phyloP scores from a whole-genome alignment of 1,140 invertebrate genomes.

The Magallana ariakensis region DNA sequence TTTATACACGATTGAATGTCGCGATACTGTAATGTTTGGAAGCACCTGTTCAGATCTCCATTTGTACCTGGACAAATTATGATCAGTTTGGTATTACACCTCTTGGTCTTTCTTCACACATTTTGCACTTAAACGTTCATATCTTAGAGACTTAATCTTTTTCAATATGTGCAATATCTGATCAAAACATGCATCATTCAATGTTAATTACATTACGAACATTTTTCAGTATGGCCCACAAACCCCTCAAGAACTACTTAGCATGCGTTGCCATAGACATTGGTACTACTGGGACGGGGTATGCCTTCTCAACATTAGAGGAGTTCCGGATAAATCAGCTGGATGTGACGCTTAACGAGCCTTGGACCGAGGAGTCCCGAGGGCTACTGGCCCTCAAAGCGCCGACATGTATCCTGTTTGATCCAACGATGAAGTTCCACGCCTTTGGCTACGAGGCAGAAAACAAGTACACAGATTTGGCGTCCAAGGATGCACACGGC shows the following conservation, averaged over 20 bases:
- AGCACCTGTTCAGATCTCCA: too few species aligned
- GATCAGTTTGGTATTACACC: too few species aligned
- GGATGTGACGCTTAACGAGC: conserved; percentile 82
- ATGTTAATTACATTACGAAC: background rate
- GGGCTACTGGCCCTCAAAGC: conserved; percentile 82
- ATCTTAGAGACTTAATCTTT: too few species aligned
- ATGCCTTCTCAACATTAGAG: conserved; percentile 82
- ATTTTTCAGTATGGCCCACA: background rate
- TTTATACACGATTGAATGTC: too few species aligned
- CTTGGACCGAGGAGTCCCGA: conserved; percentile 81
- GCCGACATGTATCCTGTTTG: conserved; percentile 82
- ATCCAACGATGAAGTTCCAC: conserved; percentile 81
- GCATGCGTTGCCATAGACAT: conserved; percentile 82
- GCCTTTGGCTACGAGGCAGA: conserved; percentile 83
- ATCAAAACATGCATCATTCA: too few species aligned
- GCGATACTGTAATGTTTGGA: too few species aligned
- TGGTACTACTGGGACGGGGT: conserved; percentile 83
- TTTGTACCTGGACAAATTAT: too few species aligned
- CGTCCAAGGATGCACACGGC: conserved; percentile 79
- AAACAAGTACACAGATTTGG: conserved; percentile 82
- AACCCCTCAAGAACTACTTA: background rate
- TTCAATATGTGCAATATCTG: too few species aligned
- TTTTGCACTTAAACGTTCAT: too few species aligned
- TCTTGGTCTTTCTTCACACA: too few species aligned
- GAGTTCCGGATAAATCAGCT: conserved; percentile 78